Conservation (phyloP, 2,113 vertebrate species). For the Scolopax mira region DNA sequence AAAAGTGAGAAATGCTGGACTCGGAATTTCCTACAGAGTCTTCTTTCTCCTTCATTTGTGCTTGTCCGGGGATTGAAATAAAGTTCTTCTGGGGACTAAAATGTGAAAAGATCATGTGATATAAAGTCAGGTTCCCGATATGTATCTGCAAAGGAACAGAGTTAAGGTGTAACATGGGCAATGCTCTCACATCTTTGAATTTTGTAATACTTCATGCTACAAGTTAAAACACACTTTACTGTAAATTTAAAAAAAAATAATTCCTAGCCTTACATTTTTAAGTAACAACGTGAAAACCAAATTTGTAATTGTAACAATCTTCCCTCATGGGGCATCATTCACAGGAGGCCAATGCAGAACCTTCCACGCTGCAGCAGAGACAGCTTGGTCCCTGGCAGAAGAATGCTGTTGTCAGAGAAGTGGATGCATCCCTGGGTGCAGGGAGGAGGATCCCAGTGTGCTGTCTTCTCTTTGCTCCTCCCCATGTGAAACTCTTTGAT, state of each 20-base stretch:
- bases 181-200: not conserved
- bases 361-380: not conserved
- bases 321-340: not conserved
- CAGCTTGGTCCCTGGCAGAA: not conserved
- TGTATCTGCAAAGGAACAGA: not conserved
- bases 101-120: not conserved
- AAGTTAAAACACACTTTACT: not conserved
- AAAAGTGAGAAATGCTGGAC: not conserved
- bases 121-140: not conserved
- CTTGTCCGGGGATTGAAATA: not conserved
- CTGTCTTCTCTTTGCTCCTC: conserved; percentile 12
- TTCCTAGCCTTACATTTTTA: not conserved
- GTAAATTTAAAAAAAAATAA: not conserved
- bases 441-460: not conserved
- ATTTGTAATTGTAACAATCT: not conserved
- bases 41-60: not conserved
- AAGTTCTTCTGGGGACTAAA: not conserved
- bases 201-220: not conserved
- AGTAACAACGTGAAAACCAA: not conserved
- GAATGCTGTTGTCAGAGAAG: conserved; percentile 6
- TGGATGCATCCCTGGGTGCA: not conserved
- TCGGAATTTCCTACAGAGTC: not conserved
- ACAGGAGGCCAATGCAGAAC: not conserved
- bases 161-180: not conserved
- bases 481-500: not conserved